Base-by-base conservation (phyloP, 2,113 vertebrate genomes). In the Aldabrachelys gigantea region DNA sequence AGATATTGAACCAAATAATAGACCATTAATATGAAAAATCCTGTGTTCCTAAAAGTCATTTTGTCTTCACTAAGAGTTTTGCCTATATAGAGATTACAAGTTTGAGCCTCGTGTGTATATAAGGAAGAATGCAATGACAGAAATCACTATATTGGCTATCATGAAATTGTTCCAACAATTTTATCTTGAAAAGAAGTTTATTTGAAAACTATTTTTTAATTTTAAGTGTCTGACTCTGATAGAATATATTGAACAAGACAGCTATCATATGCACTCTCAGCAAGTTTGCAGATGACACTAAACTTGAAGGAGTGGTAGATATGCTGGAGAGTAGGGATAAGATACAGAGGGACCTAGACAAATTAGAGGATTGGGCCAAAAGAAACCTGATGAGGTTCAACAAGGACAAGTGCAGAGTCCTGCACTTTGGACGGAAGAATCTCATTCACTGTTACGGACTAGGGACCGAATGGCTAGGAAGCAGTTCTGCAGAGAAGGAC, bases 181-280 rank as follows among this genome's bases (percentile, higher is more conserved):
- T 91, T 78, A 4, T 21, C 6, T 85, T 52, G 82, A 50, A 84
- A 91, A 19, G 41, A 2, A 2, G 10, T 81, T 88, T 21, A 38
- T 85, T 54, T 57, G 84, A 82, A 27, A 47, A 19, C 5, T 35
- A 0, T n/a, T 49, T 11, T 44, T 65, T 75, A 22, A 54, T 12
- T 59, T 27, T 16, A 80, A 24, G 10, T 56, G 13, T 80, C 22
- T 35, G 49, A 80, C 29, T 75, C 22, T 56, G 19, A 31, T 89
- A 25, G 83, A 31, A 1, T 1, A 1, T 16, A 0, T 12, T 8
- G 53, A 44, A 41, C 35, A 56, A 62, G 57, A 62, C 25, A 62
- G 57, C 8, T 86, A 13, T 49, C 9, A 0, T 50, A 16, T 49
- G 47, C 47, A 47, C 47, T 47, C 47, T 47, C 47, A 47, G 47